Percentiles rank a stretch among this genome's conserved stretches.
Conservation (phyloP, 2,888 invertebrate species). For the Tromatobia lineatoria region DNA sequence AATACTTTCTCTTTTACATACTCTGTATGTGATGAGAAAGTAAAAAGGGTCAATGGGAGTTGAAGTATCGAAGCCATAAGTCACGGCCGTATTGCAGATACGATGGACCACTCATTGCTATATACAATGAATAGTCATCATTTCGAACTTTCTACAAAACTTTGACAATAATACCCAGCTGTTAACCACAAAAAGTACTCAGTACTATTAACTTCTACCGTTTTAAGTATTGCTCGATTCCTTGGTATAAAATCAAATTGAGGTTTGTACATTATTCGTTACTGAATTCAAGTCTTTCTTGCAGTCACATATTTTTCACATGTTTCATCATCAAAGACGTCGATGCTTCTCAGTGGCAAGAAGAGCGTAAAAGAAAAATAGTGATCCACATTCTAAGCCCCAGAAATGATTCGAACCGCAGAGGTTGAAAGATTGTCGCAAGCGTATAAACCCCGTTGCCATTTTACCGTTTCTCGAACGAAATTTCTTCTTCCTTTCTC, state of each 20-base stretch:
- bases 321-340: background rate
- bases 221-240: background rate
- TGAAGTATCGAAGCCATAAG: no score
- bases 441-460: constrained; percentile 12
- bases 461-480: constrained; percentile 21
- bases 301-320: background rate
- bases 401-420: constrained; percentile 5
- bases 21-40: no score
- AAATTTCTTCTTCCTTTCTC: constrained; percentile 12
- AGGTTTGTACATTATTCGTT: background rate
- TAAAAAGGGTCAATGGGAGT: no score
- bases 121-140: no score
- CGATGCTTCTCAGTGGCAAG: background rate
- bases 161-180: background rate
- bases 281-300: background rate
- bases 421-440: background rate
- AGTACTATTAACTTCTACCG: no score
- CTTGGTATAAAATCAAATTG: background rate
- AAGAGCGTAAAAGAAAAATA: constrained; percentile 1
- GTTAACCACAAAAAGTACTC: no score
- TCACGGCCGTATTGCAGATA: no score
- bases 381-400: background rate
- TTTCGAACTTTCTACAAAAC: background rate
- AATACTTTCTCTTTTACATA: no score
- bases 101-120: no score